These are phyloP conservation scores for Peribatodes rhomboidaria DNA, from an alignment of 2,888 invertebrate species.

Conservation along the genomic window DNA sequence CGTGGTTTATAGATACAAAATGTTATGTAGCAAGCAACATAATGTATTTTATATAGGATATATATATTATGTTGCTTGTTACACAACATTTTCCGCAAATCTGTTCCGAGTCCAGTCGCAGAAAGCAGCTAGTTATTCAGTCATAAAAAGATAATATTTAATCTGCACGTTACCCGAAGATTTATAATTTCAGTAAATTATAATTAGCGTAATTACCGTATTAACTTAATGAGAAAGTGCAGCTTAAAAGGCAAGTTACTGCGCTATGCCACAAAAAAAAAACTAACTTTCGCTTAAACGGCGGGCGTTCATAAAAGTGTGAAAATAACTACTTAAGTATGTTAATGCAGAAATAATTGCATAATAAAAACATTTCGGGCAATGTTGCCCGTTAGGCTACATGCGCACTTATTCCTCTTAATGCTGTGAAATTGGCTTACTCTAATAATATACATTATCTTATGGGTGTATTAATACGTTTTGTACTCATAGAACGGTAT, in stretches of 20 bases:
- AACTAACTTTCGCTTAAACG: constrained; percentile 55
- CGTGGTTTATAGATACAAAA: no score
- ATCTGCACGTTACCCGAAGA: background rate
- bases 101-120: no score
- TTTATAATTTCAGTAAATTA: constrained; percentile 7
- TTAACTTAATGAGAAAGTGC: constrained; percentile 31
- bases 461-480: constrained; percentile 4
- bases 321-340: constrained; percentile 47
- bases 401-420: constrained; percentile 47
- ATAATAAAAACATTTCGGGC: constrained; percentile 47
- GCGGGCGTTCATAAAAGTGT: constrained; percentile 47
- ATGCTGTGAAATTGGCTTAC: constrained; percentile 37
- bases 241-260: constrained; percentile 28
- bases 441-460: constrained; percentile 24
- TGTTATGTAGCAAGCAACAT: no score
- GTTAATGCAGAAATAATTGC: constrained; percentile 64
- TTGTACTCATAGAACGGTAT: background rate
- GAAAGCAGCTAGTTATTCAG: no score
- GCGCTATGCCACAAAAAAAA: constrained; percentile 38
- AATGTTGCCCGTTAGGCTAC: constrained; percentile 46
- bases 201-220: constrained; percentile 6
- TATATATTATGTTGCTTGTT: no score
- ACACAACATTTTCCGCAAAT: no score
- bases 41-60: no score
- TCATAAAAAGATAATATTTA: background rate